Base-by-base conservation (phyloP, 1,140 invertebrate genomes). In the Protaetia brevitarsis region DNA sequence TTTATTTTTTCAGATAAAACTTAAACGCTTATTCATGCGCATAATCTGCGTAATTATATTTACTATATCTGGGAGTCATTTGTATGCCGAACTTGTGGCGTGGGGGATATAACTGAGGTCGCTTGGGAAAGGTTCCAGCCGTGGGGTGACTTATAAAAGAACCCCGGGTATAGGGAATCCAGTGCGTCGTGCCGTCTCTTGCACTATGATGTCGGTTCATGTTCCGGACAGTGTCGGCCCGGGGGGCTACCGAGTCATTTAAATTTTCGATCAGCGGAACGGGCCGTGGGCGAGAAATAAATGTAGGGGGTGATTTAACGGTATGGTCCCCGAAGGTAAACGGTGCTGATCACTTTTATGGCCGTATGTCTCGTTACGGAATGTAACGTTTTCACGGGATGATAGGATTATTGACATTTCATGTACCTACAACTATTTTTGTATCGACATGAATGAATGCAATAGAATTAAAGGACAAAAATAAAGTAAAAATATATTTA, bases 251-350 rank as follows among this genome's bases (percentile, higher is more conserved):
- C 62, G 41, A 41, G 23, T 64, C 36, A 67, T 67, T 67, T 67
- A 63, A 67, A 67, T 67, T 67, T 67, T 67, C 66, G 66, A 67
- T 67, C 66, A 67, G 29, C 30, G n/a, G n/a, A n/a, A 45, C 11
- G 36, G 13, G 23, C 66, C 58, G 21, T 45, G 62, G 8, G 62
- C 29, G 36, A 64, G n/a, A n/a, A 41, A 41, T 41, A 64, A 37
- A 64, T 64, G 41, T 51, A 45, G 41, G 19, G 62, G 59, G 60
- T 51, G 61, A 67, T 62, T 66, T 1, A 4, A 67, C 4, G 29
- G 19, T 26, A 51, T 19, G 19, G 56, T 30, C 63, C 60, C 66
- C 66, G 23, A 59, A 67, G 66, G 66, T 67, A 23, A 64, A 2
- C 41, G 61, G 61, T 27, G 21, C 3, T 11, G n/a, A 13, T 63